phyloP scores from a whole-genome alignment of 2,797 vertebrate species.

The Manis crassicaudata region DNA sequence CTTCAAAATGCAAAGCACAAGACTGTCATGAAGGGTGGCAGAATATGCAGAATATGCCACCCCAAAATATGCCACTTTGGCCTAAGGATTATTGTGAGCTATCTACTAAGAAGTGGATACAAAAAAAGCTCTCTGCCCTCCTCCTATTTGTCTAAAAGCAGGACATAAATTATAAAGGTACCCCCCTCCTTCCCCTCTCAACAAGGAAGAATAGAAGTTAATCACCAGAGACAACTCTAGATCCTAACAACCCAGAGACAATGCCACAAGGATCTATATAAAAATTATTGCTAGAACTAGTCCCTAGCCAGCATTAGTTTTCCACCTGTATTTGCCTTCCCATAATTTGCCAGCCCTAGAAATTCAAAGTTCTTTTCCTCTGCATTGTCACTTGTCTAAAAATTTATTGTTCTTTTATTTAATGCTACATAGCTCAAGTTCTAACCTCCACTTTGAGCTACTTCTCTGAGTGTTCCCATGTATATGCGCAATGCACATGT shows the following conservation, averaged over 20 bases:
- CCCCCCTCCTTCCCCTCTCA: neutral
- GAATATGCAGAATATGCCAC: neutral
- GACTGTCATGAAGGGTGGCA: neutral
- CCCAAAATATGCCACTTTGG: neutral
- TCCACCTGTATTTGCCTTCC: neutral
- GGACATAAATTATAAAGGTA: neutral
- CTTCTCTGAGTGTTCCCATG: neutral
- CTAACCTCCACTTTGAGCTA: neutral
- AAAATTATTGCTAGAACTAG: neutral
- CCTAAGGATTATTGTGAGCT: neutral
- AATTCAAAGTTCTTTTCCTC: neutral
- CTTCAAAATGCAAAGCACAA: neutral
- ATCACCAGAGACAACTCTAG: neutral
- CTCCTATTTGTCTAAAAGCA: neutral
- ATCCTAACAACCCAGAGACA: neutral
- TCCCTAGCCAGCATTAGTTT: neutral
- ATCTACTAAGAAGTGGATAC: neutral
- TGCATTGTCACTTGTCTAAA: neutral
- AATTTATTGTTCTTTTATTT: neutral
- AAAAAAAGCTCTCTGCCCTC: neutral
- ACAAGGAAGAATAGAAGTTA: neutral
- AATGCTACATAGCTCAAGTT: neutral
- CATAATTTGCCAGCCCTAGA: neutral
- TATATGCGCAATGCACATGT: neutral
- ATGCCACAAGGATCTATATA: neutral